Conservation (phyloP, 1,140 invertebrate species). For the Sitophilus oryzae region DNA sequence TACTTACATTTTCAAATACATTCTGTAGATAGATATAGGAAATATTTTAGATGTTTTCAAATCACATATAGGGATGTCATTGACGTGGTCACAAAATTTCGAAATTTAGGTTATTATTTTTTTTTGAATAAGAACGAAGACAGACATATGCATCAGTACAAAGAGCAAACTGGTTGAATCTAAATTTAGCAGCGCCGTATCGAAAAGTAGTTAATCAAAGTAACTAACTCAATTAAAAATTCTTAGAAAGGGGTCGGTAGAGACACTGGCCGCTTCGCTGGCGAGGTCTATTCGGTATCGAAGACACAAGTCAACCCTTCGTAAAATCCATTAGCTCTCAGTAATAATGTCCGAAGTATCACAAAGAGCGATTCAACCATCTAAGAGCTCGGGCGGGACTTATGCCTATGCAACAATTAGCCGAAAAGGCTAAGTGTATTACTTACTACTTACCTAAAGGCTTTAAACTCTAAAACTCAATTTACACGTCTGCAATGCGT, state of each 20-base stretch:
- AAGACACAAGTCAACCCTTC: conserved; percentile 40
- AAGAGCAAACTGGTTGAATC: too few relatives aligned
- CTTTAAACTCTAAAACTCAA: conserved; percentile 41
- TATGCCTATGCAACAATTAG: conserved; percentile 44
- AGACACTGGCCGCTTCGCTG: neutral
- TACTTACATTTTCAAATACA: too few relatives aligned
- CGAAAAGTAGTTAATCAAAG: too few relatives aligned
- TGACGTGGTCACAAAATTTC: too few relatives aligned
- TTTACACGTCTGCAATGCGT: conserved; percentile 35
- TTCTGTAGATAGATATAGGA: too few relatives aligned
- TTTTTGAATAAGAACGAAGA: too few relatives aligned
- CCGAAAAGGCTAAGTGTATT: conserved; percentile 42
- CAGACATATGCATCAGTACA: too few relatives aligned
- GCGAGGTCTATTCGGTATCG: neutral
- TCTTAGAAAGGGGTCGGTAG: neutral
- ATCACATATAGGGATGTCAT: too few relatives aligned
- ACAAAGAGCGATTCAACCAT: conserved; percentile 42
- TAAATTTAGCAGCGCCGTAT: too few relatives aligned
- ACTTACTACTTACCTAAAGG: conserved; percentile 42
- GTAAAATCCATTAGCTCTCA: conserved; percentile 44
- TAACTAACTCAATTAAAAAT: conserved; percentile 2
- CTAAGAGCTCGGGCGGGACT: conserved; percentile 41
- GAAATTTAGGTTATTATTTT: too few relatives aligned
- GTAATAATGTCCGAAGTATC: conserved; percentile 45
- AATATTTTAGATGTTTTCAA: too few relatives aligned